Evolutionary conservation across 2,888 invertebrate genomes (phyloP).

Genomic region (Leptopterna dolabrata): DNA sequence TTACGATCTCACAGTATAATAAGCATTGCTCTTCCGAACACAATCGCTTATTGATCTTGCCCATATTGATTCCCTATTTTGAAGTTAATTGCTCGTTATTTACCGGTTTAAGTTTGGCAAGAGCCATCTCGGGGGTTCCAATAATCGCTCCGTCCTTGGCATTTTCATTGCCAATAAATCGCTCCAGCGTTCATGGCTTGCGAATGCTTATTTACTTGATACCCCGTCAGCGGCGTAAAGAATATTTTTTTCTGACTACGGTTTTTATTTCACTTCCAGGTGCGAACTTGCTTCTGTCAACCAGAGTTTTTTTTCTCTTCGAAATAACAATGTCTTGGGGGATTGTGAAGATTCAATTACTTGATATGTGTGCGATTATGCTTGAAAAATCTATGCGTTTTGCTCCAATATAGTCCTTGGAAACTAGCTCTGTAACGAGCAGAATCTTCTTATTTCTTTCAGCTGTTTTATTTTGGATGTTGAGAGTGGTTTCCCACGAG

Average conservation of each 20-base stretch:
- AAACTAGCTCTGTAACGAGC: no score
- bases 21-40: slow-evolving; percentile 11
- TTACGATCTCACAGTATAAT: slow-evolving; percentile 17
- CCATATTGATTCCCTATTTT: slow-evolving; percentile 16
- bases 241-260: background rate
- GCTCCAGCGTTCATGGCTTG: slow-evolving; percentile 25
- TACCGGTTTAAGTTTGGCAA: slow-evolving; percentile 40
- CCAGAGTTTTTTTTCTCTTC: background rate
- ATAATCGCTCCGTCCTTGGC: slow-evolving; percentile 49
- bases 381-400: no score
- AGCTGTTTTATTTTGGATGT: no score
- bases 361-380: no score
- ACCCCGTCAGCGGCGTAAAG: background rate
- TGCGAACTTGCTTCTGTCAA: background rate
- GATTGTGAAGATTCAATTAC: background rate
- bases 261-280: background rate
- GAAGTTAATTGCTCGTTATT: slow-evolving; percentile 51
- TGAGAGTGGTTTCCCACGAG: no score
- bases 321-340: background rate
- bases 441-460: no score
- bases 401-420: no score
- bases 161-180: slow-evolving; percentile 50
- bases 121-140: slow-evolving; percentile 25
- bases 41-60: slow-evolving; percentile 41
- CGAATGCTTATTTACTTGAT: slow-evolving; percentile 11